Evolutionary conservation across 2,113 vertebrate genomes (phyloP).

Genomic region (Acrocephalus arundinaceus): DNA sequence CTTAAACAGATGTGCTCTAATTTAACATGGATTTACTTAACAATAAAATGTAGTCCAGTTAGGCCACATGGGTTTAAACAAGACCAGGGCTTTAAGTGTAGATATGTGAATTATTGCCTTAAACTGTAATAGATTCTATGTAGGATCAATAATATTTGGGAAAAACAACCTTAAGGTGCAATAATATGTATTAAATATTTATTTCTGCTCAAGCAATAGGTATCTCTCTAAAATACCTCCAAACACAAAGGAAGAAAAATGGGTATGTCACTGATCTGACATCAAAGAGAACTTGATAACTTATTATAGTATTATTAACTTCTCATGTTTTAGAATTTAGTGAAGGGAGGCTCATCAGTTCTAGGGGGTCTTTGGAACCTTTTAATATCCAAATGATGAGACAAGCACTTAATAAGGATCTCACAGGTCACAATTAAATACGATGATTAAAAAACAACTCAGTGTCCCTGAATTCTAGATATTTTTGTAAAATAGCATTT

Average conservation of each 20-base stretch:
- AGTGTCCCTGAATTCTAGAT: neutral
- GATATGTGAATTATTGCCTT: neutral
- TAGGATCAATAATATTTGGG: neutral
- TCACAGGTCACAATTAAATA: neutral
- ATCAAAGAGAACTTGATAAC: neutral
- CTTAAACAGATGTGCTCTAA: neutral
- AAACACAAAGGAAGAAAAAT: neutral
- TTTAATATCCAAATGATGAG: neutral
- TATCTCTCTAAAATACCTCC: neutral
- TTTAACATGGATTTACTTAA: slow-evolving; percentile 3
- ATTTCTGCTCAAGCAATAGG: neutral
- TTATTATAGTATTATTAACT: neutral
- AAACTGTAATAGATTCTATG: neutral
- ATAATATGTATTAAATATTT: neutral
- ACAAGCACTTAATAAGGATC: neutral
- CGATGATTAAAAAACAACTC: neutral
- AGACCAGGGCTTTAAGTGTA: neutral
- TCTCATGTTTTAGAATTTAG: neutral
- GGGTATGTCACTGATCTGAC: neutral
- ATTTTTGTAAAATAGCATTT: neutral
- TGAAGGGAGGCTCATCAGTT: neutral
- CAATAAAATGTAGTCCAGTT: neutral
- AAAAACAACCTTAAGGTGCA: neutral
- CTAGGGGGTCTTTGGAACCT: neutral
- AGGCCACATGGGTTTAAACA: neutral